A percentile compares a stretch with the other conserved stretches of the same genome.
Conservation (phyloP, 2,113 vertebrate species). For the Ariopsis seemanni region DNA sequence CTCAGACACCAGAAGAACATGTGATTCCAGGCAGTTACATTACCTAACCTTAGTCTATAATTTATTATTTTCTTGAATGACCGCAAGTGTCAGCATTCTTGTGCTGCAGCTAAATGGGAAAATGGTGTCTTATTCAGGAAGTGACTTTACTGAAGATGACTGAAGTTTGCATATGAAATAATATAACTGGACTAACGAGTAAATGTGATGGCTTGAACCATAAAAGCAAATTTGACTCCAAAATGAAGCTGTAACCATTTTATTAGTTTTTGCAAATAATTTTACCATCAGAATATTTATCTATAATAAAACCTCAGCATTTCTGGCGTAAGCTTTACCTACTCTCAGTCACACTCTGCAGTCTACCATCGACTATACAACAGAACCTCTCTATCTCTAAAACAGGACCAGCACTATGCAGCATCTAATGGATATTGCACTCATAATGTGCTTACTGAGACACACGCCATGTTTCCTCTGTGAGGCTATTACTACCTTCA, state of each 20-base stretch:
- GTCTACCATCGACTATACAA: conserved; percentile 64
- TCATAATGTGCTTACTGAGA: conserved; percentile 18
- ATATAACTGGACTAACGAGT: not conserved
- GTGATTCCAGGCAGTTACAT: not conserved
- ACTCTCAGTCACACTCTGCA: conserved; percentile 53
- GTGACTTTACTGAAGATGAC: not conserved
- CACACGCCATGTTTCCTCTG: conserved; percentile 17
- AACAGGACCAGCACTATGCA: conserved; percentile 48
- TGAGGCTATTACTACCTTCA: conserved; percentile 33
- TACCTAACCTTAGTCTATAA: not conserved
- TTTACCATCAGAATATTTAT: conserved; percentile 48
- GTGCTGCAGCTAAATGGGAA: not conserved
- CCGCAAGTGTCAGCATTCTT: not conserved
- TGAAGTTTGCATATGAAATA: not conserved
- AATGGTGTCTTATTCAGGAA: not conserved
- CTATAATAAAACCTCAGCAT: conserved; percentile 57
- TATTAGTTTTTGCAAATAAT: conserved; percentile 48
- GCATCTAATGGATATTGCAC: conserved; percentile 39
- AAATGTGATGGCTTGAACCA: not conserved
- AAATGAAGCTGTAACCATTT: conserved; percentile 30
- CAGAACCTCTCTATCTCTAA: conserved; percentile 51
- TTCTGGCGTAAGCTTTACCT: conserved; percentile 48
- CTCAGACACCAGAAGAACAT: no score
- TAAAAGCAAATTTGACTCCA: conserved; percentile 11
- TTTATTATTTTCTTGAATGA: not conserved